Base-by-base conservation (phyloP, 2,888 invertebrate genomes). In the Pomacea canaliculata region DNA sequence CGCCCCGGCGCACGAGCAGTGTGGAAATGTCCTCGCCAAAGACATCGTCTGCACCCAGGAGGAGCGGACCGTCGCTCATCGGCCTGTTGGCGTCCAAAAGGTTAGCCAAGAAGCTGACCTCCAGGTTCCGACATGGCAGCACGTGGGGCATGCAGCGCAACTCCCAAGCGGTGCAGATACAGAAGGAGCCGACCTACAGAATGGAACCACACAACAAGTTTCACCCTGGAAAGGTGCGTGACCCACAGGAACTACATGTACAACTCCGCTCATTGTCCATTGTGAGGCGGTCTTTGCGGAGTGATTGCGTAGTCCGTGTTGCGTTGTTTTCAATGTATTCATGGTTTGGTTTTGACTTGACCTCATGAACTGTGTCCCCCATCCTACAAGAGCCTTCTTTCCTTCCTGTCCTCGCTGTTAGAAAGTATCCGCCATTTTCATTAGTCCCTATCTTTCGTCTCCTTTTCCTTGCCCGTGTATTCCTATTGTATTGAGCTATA, bases 131-230 rank as follows among this genome's bases (percentile, higher is more conserved):
- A 23, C 78, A 80, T 1, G 71, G 72, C 7, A 68, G 80, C 13
- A 77, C 73, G 12, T 71, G 63, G 56, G 75, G 75, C 0, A 70
- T 75, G 16, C 80, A 81, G 3, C 71, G 81, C 37, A n/a, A 76
- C 12, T 81, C 82, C 0, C 80, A 78, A 63, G 66, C 65, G 10
- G 48, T 77, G 9, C 80, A 77, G 46, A 51, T 72, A 7, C 79
- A 81, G 51, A 82, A 80, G 71, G 86, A 86, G 71, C 86, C 86
- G 3, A 83, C 86, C 1, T 87, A 87, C 76, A 81, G 84, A 8
- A 83, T 87, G 85, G 86, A 86, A 76, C 86, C 87, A 19, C 70
- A 76, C 19, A 78, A 77, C 46, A 81, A 78, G 77, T 85, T 87
- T 75, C 78, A 81, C 18, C 37, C 78, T 7, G 71, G 63, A 8